Base-by-base conservation (phyloP, 1,140 invertebrate genomes). In the Apis cerana region DNA sequence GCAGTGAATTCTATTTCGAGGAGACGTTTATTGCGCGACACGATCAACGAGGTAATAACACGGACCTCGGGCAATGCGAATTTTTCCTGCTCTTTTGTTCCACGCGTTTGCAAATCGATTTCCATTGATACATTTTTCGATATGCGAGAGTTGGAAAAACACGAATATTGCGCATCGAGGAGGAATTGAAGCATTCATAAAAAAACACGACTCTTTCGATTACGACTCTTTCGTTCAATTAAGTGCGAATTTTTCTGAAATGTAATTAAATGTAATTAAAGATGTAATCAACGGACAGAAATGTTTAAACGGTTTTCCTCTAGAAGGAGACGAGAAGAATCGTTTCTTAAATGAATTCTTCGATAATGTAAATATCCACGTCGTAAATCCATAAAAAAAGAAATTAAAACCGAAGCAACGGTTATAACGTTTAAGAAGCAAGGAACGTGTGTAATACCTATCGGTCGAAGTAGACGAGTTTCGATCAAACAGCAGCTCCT, bases 401-500 rank as follows among this genome's bases (percentile, higher is more conserved):
- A 23, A 27, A 13, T 27, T 23, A 1, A 33, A 15, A 27, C 8
- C 2, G 8, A 15, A 64, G 43, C 43, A 19, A 13, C 27, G 27
- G 8, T 5, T 21, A 19, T 21, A 12, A 19, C 21, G 9, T 54
- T 19, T 62, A 33, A 27, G 21, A 17, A 64, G 64, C 7, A 10
- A 58, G 27, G 33, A 52, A 54, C 27, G 19, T 54, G 2, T 27
- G 2, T 27, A 23, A 23, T 48, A 85, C 88, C 81, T 87, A 67
- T n/a, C 71, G 27, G 5, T n/a, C 4, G 43, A 50, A 15, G 71
- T 23, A n/a, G 75, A 81, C 74, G 75, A 64, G n/a, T 84, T 89
- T 52, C 50, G 86, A 23, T 12, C 15, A 2, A 23, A 15, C 71
- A 78, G 74, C 50, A 80, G 50, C 59, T 91, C 90, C 8, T 87